A percentile compares a stretch with the other conserved stretches of the same genome.
Conservation (phyloP, 2,888 invertebrate species). For the Scaptomyza flava region DNA sequence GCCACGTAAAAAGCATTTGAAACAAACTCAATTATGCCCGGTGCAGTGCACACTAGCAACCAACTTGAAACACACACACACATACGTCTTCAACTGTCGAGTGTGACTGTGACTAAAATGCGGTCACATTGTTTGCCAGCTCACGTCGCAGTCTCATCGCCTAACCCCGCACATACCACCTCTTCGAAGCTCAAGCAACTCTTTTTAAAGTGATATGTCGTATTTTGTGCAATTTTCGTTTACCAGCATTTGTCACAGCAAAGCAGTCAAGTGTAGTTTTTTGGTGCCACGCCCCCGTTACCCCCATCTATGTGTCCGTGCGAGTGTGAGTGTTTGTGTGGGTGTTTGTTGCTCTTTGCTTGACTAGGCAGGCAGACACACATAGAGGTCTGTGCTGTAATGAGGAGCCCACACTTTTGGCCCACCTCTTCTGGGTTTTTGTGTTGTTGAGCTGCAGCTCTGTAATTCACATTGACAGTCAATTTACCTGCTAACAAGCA, state of each 20-base stretch:
- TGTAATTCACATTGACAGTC: slow-evolving; percentile 66
- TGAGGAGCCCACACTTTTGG: slow-evolving; percentile 45
- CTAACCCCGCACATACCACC: background rate
- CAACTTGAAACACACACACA: slow-evolving; percentile 23
- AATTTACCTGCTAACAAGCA: slow-evolving; percentile 75
- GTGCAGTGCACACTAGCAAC: slow-evolving; percentile 66
- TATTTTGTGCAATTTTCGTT: slow-evolving; percentile 58
- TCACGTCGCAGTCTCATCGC: slow-evolving; percentile 48
- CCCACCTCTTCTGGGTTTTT: slow-evolving; percentile 9
- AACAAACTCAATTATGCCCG: slow-evolving; percentile 79
- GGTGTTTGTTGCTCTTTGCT: slow-evolving; percentile 22
- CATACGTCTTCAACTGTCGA: slow-evolving; percentile 41
- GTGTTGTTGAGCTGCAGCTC: slow-evolving; percentile 13
- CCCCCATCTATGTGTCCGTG: background rate
- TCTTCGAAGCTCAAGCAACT: background rate
- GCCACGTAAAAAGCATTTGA: slow-evolving; percentile 79
- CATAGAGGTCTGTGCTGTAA: slow-evolving; percentile 22
- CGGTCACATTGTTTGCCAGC: slow-evolving; percentile 79
- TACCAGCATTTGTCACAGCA: slow-evolving; percentile 74
- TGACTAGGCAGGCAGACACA: slow-evolving; percentile 39
- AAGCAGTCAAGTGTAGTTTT: slow-evolving; percentile 22
- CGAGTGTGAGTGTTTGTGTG: slow-evolving; percentile 1
- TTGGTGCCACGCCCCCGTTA: slow-evolving; percentile 24
- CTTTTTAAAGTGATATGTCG: slow-evolving; percentile 40
- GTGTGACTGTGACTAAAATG: slow-evolving; percentile 80